Percentiles rank a stretch among this genome's conserved stretches.
Evolutionary conservation across 2,888 invertebrate genomes (phyloP).

Genomic region (Erpobdella octoculata): DNA sequence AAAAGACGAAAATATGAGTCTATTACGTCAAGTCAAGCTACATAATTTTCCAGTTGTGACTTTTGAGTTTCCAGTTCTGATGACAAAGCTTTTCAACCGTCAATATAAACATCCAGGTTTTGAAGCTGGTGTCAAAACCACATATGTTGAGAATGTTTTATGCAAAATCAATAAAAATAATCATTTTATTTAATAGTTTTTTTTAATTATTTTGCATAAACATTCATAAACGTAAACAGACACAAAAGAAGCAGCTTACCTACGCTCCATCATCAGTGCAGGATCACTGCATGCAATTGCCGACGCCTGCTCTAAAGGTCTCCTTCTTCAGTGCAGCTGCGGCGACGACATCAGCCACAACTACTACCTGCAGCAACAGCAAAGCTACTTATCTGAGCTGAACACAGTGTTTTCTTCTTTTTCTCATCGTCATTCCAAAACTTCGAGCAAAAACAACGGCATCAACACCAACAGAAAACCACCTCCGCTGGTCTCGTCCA

Average conservation of each 20-base stretch:
- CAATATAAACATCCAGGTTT: too few species aligned
- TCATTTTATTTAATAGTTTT: neutral
- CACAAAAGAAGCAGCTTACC: constrained; percentile 22
- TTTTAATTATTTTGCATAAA: neutral
- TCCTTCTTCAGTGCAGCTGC: constrained; percentile 18
- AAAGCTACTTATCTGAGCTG: too few species aligned
- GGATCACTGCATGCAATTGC: constrained; percentile 3
- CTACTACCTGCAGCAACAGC: neutral
- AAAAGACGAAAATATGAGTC: too few species aligned
- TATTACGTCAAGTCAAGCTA: too few species aligned
- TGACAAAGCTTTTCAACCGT: too few species aligned
- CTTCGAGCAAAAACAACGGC: neutral
- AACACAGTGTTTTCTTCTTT: too few species aligned
- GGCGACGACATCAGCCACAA: neutral
- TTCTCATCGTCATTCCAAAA: neutral
- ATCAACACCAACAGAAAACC: neutral
- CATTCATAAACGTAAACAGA: neutral
- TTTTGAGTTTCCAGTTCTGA: too few species aligned
- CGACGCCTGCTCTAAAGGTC: constrained; percentile 26
- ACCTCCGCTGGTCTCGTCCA: neutral
- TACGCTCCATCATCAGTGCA: constrained; percentile 15
- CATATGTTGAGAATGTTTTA: neutral
- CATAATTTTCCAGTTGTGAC: too few species aligned
- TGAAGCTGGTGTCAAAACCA: too few species aligned
- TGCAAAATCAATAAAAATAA: neutral